Conservation (phyloP, 2,113 vertebrate genomes). For the Pampusana beccarii region DNA sequence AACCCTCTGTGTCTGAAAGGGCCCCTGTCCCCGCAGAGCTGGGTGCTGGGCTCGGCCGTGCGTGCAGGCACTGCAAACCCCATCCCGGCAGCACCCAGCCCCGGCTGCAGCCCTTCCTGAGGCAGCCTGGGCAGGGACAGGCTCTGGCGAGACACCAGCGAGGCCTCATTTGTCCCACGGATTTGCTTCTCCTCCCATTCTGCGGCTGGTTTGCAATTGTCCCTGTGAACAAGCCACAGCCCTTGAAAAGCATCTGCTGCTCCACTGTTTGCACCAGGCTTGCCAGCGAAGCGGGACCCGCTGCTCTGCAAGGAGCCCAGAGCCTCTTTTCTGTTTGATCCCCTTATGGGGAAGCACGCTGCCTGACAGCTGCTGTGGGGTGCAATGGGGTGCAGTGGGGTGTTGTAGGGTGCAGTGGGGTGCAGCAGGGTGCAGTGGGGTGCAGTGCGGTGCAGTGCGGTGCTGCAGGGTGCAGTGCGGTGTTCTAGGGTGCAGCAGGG, state of each 20-base stretch:
- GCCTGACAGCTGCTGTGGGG: accelerated
- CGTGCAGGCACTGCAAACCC: background rate
- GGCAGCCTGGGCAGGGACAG: background rate
- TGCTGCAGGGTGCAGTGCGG: too few relatives aligned
- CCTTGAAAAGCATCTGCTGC: background rate
- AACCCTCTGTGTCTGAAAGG: accelerated
- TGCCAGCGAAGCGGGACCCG: accelerated
- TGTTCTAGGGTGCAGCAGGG: too few relatives aligned
- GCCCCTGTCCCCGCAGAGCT: background rate
- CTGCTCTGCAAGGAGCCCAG: accelerated
- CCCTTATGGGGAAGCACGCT: accelerated
- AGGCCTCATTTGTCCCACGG: background rate
- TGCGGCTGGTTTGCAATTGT: background rate
- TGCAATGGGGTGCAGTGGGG: too few relatives aligned
- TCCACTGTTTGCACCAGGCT: accelerated
- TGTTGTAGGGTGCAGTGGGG: too few relatives aligned
- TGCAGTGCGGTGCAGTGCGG: too few relatives aligned
- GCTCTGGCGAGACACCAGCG: background rate
- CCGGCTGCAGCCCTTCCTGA: background rate
- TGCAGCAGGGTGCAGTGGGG: too few relatives aligned
- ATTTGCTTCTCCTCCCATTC: background rate
- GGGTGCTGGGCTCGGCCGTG: background rate
- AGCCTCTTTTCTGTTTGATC: background rate
- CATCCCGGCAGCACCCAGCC: background rate
- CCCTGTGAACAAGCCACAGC: background rate